Percentiles rank a stretch among this genome's conserved stretches.
These are phyloP conservation scores for Melanogrammus aeglefinus DNA, from an alignment of 2,797 vertebrate species.

Conservation along the genomic window DNA sequence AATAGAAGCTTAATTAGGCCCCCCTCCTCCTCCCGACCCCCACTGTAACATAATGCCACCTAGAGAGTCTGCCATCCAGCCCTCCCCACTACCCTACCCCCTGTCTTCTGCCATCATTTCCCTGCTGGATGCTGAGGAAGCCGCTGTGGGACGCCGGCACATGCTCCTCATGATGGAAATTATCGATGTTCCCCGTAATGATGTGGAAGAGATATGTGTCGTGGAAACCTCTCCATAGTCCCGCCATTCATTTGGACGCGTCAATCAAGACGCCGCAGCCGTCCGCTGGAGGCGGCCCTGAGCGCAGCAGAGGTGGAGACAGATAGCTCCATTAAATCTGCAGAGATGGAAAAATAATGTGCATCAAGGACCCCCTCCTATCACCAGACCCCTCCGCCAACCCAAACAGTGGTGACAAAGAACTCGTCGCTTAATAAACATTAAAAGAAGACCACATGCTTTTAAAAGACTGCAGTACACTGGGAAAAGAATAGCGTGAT, in stretches of 20 bases:
- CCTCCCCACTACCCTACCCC: slow-evolving; percentile 36
- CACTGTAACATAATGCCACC: not conserved
- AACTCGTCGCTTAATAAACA: too few species aligned
- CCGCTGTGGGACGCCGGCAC: slow-evolving; percentile 46
- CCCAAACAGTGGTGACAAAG: too few species aligned
- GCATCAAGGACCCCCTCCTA: not conserved
- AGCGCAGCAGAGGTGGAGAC: slow-evolving; percentile 25
- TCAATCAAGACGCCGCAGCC: slow-evolving; percentile 50
- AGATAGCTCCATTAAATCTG: slow-evolving; percentile 1
- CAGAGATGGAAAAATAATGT: not conserved
- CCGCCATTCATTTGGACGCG: slow-evolving; percentile 48
- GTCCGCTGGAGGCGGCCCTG: slow-evolving; percentile 11
- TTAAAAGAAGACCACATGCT: too few species aligned
- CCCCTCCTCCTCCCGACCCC: slow-evolving; percentile 36
- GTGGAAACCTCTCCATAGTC: slow-evolving; percentile 40
- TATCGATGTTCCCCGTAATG: slow-evolving; percentile 65
- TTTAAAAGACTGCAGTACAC: too few species aligned
- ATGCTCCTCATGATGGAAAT: slow-evolving; percentile 64
- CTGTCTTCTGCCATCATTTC: slow-evolving; percentile 59
- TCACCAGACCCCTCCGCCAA: slow-evolving; percentile 2
- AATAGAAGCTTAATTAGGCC: slow-evolving; percentile 71
- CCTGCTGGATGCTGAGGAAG: slow-evolving; percentile 51
- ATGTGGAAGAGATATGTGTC: slow-evolving; percentile 57
- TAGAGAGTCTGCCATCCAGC: not conserved
- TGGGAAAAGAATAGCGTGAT: too few species aligned